Conservation (phyloP, 2,888 invertebrate genomes). For the Epinotia brunnichana region DNA sequence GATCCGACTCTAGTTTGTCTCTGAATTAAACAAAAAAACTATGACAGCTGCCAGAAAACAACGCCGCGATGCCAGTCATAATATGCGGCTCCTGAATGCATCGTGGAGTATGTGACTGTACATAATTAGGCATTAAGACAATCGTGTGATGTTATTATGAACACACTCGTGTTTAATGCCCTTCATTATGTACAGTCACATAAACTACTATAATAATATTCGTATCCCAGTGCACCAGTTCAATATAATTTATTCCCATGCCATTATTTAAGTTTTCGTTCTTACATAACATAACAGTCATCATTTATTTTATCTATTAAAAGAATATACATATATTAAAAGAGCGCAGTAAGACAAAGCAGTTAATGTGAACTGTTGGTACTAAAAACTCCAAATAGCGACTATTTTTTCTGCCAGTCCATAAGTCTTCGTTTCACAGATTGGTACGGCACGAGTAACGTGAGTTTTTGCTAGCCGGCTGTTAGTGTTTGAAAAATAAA, state of each 20-base stretch:
- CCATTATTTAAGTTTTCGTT: background rate
- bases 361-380: background rate
- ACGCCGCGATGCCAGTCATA: too few species aligned
- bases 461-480: conserved; percentile 1
- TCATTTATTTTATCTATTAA: background rate
- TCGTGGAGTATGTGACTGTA: too few species aligned
- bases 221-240: too few species aligned
- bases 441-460: conserved; percentile 7
- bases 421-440: conserved; percentile 6
- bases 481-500: conserved; percentile 23
- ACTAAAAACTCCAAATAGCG: background rate
- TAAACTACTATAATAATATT: too few species aligned
- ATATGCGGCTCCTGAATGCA: too few species aligned
- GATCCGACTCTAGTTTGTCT: too few species aligned
- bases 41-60: too few species aligned
- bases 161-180: too few species aligned
- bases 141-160: too few species aligned
- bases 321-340: background rate
- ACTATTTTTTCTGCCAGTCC: background rate
- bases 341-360: background rate
- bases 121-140: too few species aligned
- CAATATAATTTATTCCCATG: background rate
- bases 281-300: background rate
- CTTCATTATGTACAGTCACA: too few species aligned
- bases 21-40: too few species aligned